phyloP scores from a whole-genome alignment of 2,113 vertebrate genomes.

The Megaceryle torquata region DNA sequence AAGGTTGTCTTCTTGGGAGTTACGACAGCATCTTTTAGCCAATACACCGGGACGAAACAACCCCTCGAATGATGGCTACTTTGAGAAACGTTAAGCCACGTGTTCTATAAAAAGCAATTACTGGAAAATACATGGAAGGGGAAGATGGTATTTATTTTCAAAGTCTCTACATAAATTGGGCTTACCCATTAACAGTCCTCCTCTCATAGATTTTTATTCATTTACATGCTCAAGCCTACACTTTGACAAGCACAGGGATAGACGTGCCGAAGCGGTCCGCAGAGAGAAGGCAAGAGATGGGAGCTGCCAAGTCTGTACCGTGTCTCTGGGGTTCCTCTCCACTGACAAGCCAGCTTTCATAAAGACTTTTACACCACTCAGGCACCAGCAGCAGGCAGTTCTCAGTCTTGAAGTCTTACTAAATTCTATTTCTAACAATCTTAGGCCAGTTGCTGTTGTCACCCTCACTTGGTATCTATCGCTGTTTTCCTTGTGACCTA shows the following conservation, averaged over 20 bases:
- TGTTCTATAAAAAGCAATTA: background rate
- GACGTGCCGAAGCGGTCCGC: background rate
- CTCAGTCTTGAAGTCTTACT: background rate
- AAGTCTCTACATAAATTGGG: background rate
- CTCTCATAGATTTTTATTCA: background rate
- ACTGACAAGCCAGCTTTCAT: background rate
- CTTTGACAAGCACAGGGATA: background rate
- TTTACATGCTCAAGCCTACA: background rate
- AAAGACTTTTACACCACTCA: background rate
- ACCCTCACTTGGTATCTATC: background rate
- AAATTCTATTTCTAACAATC: background rate
- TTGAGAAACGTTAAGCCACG: background rate
- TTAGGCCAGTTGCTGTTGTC: background rate
- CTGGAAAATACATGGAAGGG: background rate
- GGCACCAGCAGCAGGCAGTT: background rate
- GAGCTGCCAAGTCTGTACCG: rapidly evolving
- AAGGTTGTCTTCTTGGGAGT: background rate
- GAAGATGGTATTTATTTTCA: background rate
- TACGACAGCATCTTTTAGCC: background rate
- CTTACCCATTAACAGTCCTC: background rate
- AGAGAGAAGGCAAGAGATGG: background rate
- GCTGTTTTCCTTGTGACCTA: background rate
- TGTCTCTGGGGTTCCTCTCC: background rate
- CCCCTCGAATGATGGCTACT: background rate
- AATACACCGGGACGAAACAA: background rate